phyloP scores from a whole-genome alignment of 2,797 vertebrate genomes.

The Cossypha caffra region DNA sequence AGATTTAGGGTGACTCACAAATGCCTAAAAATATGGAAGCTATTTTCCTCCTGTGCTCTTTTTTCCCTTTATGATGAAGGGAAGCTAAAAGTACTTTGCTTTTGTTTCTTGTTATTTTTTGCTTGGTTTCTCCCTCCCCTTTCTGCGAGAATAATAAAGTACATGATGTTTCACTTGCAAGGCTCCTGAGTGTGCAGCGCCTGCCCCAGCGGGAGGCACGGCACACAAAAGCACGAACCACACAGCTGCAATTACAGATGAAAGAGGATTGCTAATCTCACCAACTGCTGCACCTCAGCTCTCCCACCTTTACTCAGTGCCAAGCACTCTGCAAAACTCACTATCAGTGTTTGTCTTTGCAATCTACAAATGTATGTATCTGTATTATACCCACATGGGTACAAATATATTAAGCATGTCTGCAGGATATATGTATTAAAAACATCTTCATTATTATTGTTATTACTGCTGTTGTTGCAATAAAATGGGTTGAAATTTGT shows the following conservation, averaged over 20 bases:
- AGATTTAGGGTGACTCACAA: conserved; percentile 36
- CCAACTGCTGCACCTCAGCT: not conserved
- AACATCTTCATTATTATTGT: not conserved
- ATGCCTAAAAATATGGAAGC: conserved; percentile 6
- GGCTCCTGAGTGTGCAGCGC: not conserved
- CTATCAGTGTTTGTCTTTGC: not conserved
- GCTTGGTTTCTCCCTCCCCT: not conserved
- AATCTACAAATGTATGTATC: not conserved
- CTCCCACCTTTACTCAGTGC: not conserved
- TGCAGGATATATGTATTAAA: not conserved
- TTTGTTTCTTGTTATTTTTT: conserved; percentile 31
- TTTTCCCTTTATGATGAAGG: not conserved
- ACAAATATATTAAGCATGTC: not conserved
- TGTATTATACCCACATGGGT: not conserved
- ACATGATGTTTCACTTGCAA: not conserved
- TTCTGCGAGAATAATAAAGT: not conserved
- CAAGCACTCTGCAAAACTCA: not conserved
- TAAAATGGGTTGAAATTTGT: not conserved
- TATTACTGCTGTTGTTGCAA: not conserved
- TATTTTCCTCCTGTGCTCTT: not conserved
- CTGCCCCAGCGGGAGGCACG: not conserved
- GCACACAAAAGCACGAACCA: not conserved
- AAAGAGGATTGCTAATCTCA: not conserved
- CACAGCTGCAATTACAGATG: not conserved
- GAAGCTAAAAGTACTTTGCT: not conserved